Evolutionary conservation across 2,797 vertebrate species (phyloP), one percentile per base, ranked within the genome.

Genomic region (Crenichthys baileyi): DNA sequence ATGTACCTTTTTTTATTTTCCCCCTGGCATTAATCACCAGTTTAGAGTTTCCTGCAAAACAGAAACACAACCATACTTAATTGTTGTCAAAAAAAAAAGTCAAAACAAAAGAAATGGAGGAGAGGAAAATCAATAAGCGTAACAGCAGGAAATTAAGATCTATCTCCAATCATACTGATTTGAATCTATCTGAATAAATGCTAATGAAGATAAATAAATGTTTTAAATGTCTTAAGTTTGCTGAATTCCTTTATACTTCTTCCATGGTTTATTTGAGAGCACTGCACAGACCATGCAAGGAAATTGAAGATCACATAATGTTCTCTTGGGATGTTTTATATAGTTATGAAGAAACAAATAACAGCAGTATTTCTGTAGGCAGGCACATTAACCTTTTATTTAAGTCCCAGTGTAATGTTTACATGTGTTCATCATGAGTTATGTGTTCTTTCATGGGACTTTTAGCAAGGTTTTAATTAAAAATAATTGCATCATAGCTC

Each of bases 101-200:
- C 58, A 24, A 73, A 72, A 22, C 44, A 26, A 39, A 58, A 36
- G 20, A 83, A 72, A 46, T 71, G 41, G 71, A 77, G 29, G 55
- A 79, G n/a, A 83, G 67, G 67, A 70, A 80, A 70, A 72, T 63
- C n/a, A 53, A 70, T 77, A 46, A 39, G 41, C 74, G 1, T 24
- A 67, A 60, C 41, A 78, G 53, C 29, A 63, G 2, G 65, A 75
- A 72, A 65, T 72, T 8, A 67, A 58, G 61, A 53, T 53, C 60
- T 51, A 65, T 75, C 29, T 46, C 58, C 39, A 70, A 41, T 55
- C 3, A 53, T 56, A 80, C 41, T 58, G 60, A 75, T 81, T 41
- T 79, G 71, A 31, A 50, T 29, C 56, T 36, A 58, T 58, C 20
- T 24, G 24, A 67, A 70, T n/a, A 63, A 13, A 63, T 72, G 4